Evolutionary conservation across 2,888 invertebrate genomes (phyloP).

Genomic region (Hyposoter didymator): DNA sequence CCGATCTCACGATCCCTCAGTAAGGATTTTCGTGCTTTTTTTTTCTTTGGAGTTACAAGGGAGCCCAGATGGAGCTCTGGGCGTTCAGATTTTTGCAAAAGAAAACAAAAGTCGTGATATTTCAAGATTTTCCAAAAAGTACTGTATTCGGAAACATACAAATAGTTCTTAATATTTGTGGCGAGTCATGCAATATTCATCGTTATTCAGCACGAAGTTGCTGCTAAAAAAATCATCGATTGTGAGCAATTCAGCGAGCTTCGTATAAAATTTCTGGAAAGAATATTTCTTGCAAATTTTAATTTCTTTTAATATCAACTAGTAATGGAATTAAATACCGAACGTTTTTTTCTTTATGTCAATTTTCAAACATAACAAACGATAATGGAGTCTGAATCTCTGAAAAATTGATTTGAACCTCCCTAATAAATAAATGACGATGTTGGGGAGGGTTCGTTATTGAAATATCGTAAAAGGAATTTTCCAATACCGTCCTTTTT

Average conservation of each 20-base stretch:
- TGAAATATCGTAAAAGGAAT: not conserved
- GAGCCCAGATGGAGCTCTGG: not conserved
- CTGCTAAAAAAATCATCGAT: not conserved
- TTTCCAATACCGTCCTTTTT: constrained; percentile 1
- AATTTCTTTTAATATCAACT: not conserved
- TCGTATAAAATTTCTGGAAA: not conserved
- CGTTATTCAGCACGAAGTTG: not conserved
- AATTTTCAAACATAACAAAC: not conserved
- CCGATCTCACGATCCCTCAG: not conserved
- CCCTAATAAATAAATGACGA: not conserved
- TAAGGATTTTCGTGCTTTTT: constrained; percentile 1
- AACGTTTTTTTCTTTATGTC: not conserved
- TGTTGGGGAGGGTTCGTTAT: not conserved
- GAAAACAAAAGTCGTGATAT: not conserved
- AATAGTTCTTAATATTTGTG: not conserved
- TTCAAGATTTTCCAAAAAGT: not conserved
- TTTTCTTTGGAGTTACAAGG: not conserved
- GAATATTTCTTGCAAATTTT: not conserved
- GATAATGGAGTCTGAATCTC: not conserved
- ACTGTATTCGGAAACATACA: not conserved
- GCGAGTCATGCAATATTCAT: not conserved
- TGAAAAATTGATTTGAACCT: not conserved
- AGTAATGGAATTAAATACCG: not conserved
- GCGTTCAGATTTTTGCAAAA: not conserved
- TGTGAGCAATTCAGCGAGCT: not conserved